Conservation (phyloP, 2,888 invertebrate genomes). For the Dynastes maya region DNA sequence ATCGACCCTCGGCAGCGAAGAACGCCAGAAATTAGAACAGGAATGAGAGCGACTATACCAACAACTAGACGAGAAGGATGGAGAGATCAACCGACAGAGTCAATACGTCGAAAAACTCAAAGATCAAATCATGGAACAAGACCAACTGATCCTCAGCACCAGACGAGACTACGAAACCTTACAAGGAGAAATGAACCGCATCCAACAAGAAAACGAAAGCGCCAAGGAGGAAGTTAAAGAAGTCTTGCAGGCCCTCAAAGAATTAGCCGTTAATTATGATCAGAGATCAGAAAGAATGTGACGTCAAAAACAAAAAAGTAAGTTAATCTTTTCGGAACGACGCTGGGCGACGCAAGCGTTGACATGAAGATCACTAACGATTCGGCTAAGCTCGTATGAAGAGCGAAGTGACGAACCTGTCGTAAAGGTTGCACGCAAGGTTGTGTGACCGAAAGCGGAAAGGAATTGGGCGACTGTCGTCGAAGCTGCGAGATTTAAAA, state of each 20-base stretch:
- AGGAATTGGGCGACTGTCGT: conserved; percentile 92
- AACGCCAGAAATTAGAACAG: conserved; percentile 87
- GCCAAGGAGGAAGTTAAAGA: conserved; percentile 99
- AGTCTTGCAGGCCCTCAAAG: conserved; percentile 98
- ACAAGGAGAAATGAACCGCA: conserved; percentile 95
- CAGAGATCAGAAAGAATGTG: conserved; percentile 98
- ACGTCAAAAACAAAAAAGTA: conserved; percentile 92
- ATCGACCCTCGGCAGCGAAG: conserved; percentile 77
- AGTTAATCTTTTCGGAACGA: conserved; percentile 78
- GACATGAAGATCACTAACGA: conserved; percentile 73
- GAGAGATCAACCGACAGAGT: conserved; percentile 98
- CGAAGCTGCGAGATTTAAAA: conserved; percentile 52
- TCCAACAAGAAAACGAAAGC: conserved; percentile 81
- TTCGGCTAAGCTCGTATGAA: conserved; percentile 91
- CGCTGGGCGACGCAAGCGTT: conserved; percentile 86
- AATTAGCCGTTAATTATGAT: conserved; percentile 99
- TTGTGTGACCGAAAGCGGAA: conserved; percentile 88
- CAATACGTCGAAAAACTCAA: conserved; percentile 97
- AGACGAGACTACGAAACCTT: conserved; percentile 95
- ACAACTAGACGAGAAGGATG: conserved; percentile 99
- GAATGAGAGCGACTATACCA: conserved; percentile 95
- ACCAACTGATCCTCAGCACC: conserved; percentile 88
- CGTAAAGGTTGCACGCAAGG: conserved; percentile 86
- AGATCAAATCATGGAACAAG: conserved; percentile 98
- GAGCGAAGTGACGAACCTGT: conserved; percentile 97